A percentile compares a stretch with the other conserved stretches of the same genome.
These are phyloP conservation scores for Linurgus olivaceus DNA, from an alignment of 2,797 vertebrate species.

Conservation along the genomic window DNA sequence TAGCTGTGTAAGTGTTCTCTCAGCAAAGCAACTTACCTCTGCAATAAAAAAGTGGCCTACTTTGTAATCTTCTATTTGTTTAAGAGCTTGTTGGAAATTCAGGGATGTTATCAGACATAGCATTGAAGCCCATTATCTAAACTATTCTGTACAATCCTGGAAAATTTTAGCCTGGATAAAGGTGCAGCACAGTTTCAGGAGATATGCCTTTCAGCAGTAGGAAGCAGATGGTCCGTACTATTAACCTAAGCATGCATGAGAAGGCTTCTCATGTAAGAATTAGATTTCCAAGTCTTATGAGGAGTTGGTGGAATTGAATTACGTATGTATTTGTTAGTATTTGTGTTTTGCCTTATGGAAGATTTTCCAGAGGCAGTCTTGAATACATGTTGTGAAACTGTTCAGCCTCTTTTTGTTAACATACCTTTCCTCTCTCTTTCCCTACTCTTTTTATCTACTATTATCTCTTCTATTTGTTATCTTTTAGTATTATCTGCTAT, in stretches of 20 bases:
- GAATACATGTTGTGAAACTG: not conserved
- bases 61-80: not conserved
- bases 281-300: not conserved
- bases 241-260: not conserved
- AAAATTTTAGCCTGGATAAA: not conserved
- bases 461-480: not conserved
- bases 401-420: not conserved
- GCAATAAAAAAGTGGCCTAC: not conserved
- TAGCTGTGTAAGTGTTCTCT: not conserved
- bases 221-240: not conserved
- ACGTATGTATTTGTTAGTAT: not conserved
- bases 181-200: not conserved
- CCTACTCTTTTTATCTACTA: not conserved
- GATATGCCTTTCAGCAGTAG: not conserved
- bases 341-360: not conserved
- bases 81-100: not conserved
- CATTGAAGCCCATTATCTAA: not conserved
- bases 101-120: not conserved
- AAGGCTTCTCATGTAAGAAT: not conserved
- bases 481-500: not conserved
- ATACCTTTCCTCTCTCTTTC: not conserved
- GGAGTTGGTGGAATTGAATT: not conserved
- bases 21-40: not conserved
- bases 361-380: not conserved
- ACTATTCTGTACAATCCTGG: not conserved